A percentile compares a stretch with the other conserved stretches of the same genome.
These are phyloP conservation scores for Acanthurus tractus DNA, from an alignment of 2,797 vertebrate genomes.

Conservation along the genomic window DNA sequence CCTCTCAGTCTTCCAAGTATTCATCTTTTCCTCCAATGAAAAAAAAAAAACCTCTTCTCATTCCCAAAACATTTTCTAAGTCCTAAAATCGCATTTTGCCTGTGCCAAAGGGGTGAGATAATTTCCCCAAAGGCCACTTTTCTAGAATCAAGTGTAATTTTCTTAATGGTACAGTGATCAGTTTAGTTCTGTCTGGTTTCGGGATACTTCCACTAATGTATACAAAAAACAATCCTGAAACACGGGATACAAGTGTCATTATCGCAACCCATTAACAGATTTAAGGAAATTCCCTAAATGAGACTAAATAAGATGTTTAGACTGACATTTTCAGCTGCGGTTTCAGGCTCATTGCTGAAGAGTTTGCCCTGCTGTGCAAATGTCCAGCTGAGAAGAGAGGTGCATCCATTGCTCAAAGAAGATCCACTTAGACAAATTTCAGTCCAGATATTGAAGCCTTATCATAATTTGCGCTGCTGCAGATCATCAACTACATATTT, in stretches of 20 bases:
- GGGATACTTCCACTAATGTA: conserved; percentile 15
- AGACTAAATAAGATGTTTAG: conserved; percentile 25
- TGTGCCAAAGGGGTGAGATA: conserved; percentile 26
- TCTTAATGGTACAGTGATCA: conserved; percentile 9
- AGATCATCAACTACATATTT: conserved; percentile 34
- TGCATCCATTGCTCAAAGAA: conserved; percentile 3
- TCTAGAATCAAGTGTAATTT: conserved; percentile 39
- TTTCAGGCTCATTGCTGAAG: conserved; percentile 21
- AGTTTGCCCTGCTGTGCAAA: conserved; percentile 8
- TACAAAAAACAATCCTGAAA: neutral
- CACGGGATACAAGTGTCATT: conserved; percentile 7
- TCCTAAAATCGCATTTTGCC: conserved; percentile 30
- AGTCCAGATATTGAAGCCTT: neutral
- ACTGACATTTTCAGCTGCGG: conserved; percentile 2
- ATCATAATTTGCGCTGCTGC: conserved; percentile 10
- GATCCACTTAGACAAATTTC: conserved; percentile 7
- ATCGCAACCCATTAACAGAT: conserved; percentile 31
- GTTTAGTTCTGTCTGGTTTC: conserved; percentile 22
- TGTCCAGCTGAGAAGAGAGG: conserved; percentile 5
- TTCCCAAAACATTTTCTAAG: conserved; percentile 5
- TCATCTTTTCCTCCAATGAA: conserved; percentile 18
- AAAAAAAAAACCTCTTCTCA: conserved; percentile 3
- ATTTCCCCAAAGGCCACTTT: conserved; percentile 27
- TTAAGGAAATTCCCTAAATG: conserved; percentile 32
- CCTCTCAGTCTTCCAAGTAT: conserved; percentile 15